Evolutionary conservation across 2,797 vertebrate genomes (phyloP).

Genomic region (Strix occidentalis): DNA sequence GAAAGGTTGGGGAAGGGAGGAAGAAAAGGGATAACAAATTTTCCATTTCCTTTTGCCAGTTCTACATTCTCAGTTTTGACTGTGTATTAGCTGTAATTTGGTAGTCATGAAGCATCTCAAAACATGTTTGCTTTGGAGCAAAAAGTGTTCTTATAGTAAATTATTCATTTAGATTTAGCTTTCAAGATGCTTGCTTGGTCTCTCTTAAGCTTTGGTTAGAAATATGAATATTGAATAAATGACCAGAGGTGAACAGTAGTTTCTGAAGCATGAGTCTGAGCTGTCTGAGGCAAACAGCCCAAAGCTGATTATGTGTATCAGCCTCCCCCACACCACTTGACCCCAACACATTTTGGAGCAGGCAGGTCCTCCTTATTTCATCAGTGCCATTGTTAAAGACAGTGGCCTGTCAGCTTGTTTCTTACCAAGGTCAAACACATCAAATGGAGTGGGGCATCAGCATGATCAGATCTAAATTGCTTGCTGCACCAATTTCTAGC

Average conservation of each 20-base stretch:
- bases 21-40: not conserved
- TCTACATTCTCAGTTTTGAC: not conserved
- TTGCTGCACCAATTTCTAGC: not conserved
- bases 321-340: not conserved
- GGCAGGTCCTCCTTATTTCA: not conserved
- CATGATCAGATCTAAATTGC: not conserved
- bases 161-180: not conserved
- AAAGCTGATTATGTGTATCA: not conserved
- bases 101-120: not conserved
- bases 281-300: not conserved
- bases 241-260: not conserved
- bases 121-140: not conserved
- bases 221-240: not conserved
- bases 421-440: not conserved
- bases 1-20: not conserved
- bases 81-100: not conserved
- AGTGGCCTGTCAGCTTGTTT: not conserved
- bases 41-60: not conserved
- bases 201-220: not conserved
- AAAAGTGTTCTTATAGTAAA: not conserved
- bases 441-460: not conserved
- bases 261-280: not conserved
- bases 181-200: not conserved
- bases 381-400: not conserved
- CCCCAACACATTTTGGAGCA: not conserved